These are phyloP conservation scores for Cinclus cinclus DNA, from an alignment of 2,113 vertebrate genomes.

Conservation along the genomic window DNA sequence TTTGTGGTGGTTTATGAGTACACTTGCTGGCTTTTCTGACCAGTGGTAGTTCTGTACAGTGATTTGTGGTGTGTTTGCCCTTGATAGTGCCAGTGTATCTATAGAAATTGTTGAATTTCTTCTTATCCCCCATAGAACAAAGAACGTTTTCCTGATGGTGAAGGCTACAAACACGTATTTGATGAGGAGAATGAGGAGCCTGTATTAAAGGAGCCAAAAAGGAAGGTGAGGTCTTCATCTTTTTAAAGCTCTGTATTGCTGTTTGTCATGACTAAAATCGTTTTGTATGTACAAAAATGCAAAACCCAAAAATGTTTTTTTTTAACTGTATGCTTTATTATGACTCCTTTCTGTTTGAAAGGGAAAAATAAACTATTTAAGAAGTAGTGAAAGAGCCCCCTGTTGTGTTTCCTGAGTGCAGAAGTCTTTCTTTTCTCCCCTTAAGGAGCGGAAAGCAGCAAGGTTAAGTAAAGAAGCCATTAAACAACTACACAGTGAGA, in stretches of 20 bases:
- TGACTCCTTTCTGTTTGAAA: not conserved
- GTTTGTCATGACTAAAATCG: not conserved
- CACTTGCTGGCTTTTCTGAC: not conserved
- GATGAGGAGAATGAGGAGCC: constrained; percentile 52
- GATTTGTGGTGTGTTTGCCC: not conserved
- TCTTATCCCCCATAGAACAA: constrained; percentile 42
- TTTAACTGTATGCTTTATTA: not conserved
- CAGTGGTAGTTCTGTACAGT: not conserved
- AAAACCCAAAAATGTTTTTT: not conserved
- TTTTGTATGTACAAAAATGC: not conserved
- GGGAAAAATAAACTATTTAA: not conserved
- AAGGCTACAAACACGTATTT: constrained; percentile 11
- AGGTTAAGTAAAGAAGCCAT: constrained; percentile 90
- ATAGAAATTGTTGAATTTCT: not conserved
- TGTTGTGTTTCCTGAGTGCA: constrained; percentile 13
- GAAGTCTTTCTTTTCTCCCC: constrained; percentile 34
- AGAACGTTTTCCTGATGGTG: constrained; percentile 34
- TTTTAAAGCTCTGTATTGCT: not conserved
- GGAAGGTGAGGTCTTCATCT: constrained; percentile 63
- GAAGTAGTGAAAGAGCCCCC: not conserved
- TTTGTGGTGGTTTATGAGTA: not conserved
- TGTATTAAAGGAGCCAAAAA: constrained; percentile 47
- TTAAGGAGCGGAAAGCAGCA: constrained; percentile 91
- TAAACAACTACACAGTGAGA: constrained; percentile 93
- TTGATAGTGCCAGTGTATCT: not conserved